phyloP scores from a whole-genome alignment of 2,797 vertebrate genomes.

The Tarsius wallacei region DNA sequence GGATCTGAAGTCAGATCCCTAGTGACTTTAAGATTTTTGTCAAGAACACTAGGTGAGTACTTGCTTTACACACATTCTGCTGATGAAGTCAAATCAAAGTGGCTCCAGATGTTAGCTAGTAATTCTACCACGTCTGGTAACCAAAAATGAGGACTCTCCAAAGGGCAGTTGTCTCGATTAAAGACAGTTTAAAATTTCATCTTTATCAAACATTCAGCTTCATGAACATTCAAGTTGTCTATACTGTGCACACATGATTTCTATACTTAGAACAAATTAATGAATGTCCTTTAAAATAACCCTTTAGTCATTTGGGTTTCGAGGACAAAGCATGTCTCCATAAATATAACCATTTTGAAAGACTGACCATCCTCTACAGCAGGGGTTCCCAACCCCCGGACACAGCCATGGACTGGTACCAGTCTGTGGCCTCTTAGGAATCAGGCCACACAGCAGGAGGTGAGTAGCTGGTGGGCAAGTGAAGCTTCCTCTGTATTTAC shows the following conservation, averaged over 20 bases:
- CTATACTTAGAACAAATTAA: constrained; percentile 60
- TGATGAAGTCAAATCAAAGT: not conserved
- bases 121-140: not conserved
- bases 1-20: not conserved
- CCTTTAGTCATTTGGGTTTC: constrained; percentile 26
- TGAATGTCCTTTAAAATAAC: constrained; percentile 46
- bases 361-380: not conserved
- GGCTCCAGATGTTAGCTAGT: not conserved
- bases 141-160: not conserved
- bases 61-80: constrained; percentile 12
- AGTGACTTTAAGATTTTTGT: not conserved
- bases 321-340: constrained; percentile 1
- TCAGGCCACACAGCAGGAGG: no score
- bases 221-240: not conserved
- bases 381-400: no score
- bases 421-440: no score
- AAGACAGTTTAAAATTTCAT: constrained; percentile 35
- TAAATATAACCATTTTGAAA: constrained; percentile 44
- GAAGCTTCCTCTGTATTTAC: no score
- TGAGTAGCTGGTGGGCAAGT: no score
- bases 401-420: no score
- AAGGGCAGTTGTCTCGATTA: not conserved
- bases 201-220: constrained; percentile 3
- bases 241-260: not conserved
- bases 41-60: not conserved